Evolutionary conservation across 2,797 vertebrate species (phyloP).

Genomic region (Etheostoma nigrum): DNA sequence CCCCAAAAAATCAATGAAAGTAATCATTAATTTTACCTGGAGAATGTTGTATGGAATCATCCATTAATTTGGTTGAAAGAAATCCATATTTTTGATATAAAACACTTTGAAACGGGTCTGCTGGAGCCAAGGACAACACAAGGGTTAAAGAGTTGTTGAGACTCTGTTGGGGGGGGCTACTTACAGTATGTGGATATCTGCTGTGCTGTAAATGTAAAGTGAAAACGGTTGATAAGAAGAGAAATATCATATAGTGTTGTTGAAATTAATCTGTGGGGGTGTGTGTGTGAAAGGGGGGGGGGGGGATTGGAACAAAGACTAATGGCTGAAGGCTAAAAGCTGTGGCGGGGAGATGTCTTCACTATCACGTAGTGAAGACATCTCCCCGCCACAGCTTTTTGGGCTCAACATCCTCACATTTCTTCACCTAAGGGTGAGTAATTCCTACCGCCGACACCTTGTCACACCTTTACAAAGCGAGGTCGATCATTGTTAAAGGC

Average conservation of each 20-base stretch:
- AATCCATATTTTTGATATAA: too few relatives aligned
- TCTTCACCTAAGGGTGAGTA: constrained; percentile 39
- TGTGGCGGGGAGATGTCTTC: too few relatives aligned
- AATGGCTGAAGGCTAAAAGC: too few relatives aligned
- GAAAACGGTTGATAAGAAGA: neutral
- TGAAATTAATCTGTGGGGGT: constrained; percentile 23
- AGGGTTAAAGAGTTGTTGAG: neutral
- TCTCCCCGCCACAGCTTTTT: neutral
- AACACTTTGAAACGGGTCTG: too few relatives aligned
- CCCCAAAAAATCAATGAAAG: too few relatives aligned
- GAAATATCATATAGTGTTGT: neutral
- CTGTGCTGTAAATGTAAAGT: neutral
- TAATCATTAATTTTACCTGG: too few relatives aligned
- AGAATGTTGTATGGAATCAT: too few relatives aligned
- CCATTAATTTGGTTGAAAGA: too few relatives aligned
- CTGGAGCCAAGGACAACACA: too few relatives aligned
- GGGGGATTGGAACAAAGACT: neutral
- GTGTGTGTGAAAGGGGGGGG: constrained; percentile 9
- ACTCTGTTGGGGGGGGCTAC: neutral
- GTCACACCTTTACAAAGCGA: constrained; percentile 53
- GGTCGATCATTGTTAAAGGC: constrained; percentile 28
- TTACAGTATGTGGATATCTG: neutral
- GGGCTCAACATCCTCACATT: constrained; percentile 37
- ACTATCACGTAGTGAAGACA: neutral
- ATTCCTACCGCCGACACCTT: neutral